Percentiles rank a stretch among this genome's conserved stretches.
phyloP scores from a whole-genome alignment of 2,113 vertebrate genomes.

The Pardalotus punctatus region DNA sequence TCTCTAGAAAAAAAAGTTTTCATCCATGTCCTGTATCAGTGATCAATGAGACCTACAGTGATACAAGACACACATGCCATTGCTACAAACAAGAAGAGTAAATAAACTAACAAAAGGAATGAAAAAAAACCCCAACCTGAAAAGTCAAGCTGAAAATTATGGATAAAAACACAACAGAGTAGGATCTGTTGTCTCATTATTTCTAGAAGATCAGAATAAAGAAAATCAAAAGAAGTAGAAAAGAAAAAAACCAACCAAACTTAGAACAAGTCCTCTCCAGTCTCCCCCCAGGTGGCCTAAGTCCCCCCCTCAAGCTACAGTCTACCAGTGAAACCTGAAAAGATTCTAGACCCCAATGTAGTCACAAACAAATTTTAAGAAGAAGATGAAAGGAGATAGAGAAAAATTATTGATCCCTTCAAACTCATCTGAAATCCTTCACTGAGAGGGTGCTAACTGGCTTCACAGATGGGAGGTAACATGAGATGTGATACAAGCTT shows the following conservation, averaged over 20 bases:
- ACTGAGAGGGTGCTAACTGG: not conserved
- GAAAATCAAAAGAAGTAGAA: not conserved
- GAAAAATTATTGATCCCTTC: not conserved
- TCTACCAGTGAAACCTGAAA: not conserved
- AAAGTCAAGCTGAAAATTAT: not conserved
- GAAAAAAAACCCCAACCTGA: not conserved
- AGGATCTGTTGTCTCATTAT: not conserved
- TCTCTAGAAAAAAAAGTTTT: not conserved
- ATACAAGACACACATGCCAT: not conserved
- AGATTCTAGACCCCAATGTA: not conserved
- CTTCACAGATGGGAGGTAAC: not conserved
- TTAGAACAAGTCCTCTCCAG: not conserved
- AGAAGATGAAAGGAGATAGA: not conserved
- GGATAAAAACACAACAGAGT: not conserved
- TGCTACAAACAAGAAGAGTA: not conserved
- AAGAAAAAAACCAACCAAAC: not conserved
- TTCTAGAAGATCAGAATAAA: not conserved
- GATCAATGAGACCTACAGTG: not conserved
- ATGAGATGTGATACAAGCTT: not conserved
- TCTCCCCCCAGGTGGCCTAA: not conserved
- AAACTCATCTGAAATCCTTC: not conserved
- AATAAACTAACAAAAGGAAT: not conserved
- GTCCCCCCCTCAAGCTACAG: not conserved
- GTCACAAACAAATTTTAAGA: not conserved
- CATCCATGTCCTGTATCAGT: not conserved